phyloP scores from a whole-genome alignment of 2,888 invertebrate species.

The Eumerus sabulonum region DNA sequence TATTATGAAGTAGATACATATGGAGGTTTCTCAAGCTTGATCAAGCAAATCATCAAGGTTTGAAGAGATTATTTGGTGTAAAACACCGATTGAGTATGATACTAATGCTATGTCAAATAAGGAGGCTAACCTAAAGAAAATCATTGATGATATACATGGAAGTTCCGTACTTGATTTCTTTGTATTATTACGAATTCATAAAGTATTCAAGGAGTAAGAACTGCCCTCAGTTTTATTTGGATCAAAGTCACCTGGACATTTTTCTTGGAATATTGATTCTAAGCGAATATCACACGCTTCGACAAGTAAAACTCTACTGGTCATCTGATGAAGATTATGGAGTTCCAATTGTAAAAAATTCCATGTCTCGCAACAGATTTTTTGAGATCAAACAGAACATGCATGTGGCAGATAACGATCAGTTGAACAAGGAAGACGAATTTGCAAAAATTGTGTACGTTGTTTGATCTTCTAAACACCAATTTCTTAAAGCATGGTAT shows the following conservation, averaged over 20 bases:
- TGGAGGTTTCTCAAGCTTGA: conserved; percentile 3
- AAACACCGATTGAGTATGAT: conserved; percentile 20
- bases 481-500: conserved; percentile 15
- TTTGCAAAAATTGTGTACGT: conserved; percentile 15
- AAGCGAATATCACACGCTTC: conserved; percentile 35
- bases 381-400: conserved; percentile 24
- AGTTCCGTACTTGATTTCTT: conserved; percentile 5
- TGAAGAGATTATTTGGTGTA: conserved; percentile 16
- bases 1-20: conserved; percentile 9
- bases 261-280: conserved; percentile 30
- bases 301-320: conserved; percentile 31
- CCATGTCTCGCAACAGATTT: conserved; percentile 13
- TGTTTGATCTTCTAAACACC: conserved; percentile 16
- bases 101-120: conserved; percentile 19
- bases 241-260: conserved; percentile 27
- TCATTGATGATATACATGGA: conserved; percentile 18
- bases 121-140: conserved; percentile 7
- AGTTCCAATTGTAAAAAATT: conserved; percentile 16
- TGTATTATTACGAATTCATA: conserved; percentile 18
- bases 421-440: no score
- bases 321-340: conserved; percentile 31
- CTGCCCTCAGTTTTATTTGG: conserved; percentile 28
- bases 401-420: conserved; percentile 17
- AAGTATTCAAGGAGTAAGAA: conserved; percentile 28
- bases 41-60: conserved; percentile 20